A percentile compares a stretch with the other conserved stretches of the same genome.
phyloP scores from a whole-genome alignment of 2,113 vertebrate genomes.

The Argyrosomus japonicus region DNA sequence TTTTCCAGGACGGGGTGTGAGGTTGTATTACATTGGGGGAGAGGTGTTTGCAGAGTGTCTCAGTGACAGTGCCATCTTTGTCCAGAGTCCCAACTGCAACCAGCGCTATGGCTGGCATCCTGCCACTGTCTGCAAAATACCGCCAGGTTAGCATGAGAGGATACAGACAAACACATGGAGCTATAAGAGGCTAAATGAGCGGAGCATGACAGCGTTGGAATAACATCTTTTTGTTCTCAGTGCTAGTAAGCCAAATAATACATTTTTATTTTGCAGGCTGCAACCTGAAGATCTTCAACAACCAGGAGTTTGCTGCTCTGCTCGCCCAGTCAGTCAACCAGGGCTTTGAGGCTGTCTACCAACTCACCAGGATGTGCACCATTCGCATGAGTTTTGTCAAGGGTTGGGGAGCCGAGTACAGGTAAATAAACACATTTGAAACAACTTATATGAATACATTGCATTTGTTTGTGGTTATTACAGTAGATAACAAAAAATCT shows the following conservation, averaged over 20 bases:
- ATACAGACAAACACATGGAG: constrained; percentile 2
- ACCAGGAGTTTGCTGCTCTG: constrained; percentile 81
- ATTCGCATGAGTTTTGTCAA: constrained; percentile 83
- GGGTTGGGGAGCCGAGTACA: constrained; percentile 81
- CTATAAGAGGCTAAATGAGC: constrained; percentile 2
- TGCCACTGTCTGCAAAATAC: constrained; percentile 98
- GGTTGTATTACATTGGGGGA: constrained; percentile 98
- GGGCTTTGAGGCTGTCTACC: constrained; percentile 81
- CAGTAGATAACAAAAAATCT: too few species aligned
- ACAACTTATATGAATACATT: background rate
- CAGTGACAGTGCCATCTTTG: constrained; percentile 98
- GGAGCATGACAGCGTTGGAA: background rate
- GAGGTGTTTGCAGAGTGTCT: constrained; percentile 99
- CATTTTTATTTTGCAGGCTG: constrained; percentile 65
- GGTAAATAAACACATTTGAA: constrained; percentile 56
- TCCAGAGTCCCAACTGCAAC: constrained; percentile 99
- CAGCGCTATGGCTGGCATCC: constrained; percentile 99
- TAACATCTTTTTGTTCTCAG: constrained; percentile 11
- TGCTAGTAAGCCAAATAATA: background rate
- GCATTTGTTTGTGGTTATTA: too few species aligned
- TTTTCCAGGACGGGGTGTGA: constrained; percentile 90
- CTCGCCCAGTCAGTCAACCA: constrained; percentile 81
- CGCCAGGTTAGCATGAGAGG: constrained; percentile 91
- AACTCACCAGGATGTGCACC: constrained; percentile 82
- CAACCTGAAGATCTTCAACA: constrained; percentile 82